A percentile compares a stretch with the other conserved stretches of the same genome.
These are phyloP conservation scores for Eueides isabella DNA, from an alignment of 1,140 invertebrate species.

Conservation along the genomic window DNA sequence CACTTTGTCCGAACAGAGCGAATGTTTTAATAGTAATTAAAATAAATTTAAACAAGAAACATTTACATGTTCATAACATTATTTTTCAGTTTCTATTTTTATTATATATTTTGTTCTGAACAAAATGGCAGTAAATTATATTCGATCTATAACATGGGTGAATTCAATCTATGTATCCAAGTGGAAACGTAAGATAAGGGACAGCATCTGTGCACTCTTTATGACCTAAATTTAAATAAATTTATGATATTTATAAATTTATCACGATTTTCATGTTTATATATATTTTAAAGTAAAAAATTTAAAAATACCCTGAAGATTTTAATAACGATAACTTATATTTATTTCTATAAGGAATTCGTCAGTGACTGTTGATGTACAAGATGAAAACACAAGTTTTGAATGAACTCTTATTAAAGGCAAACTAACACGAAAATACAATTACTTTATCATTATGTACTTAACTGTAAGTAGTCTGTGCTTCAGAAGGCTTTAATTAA, in stretches of 20 bases:
- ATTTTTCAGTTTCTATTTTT: not conserved
- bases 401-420: not conserved
- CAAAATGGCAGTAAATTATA: not conserved
- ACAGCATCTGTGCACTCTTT: not conserved
- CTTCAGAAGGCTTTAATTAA: not conserved
- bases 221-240: constrained; percentile 5
- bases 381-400: not conserved
- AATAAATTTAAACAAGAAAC: not conserved
- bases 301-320: not conserved
- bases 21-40: not conserved
- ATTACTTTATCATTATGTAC: not conserved
- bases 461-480: not conserved
- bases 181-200: constrained; percentile 27
- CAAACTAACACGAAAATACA: not conserved
- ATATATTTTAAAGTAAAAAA: not conserved
- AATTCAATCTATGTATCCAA: constrained; percentile 19
- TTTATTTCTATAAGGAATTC: no score
- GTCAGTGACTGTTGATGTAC: not conserved
- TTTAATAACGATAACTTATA: no score
- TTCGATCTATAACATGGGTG: not conserved
- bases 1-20: not conserved
- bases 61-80: not conserved
- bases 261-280: not conserved
- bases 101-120: not conserved
- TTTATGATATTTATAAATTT: not conserved